These are phyloP conservation scores for Amphiprion ocellaris DNA, from an alignment of 2,113 vertebrate species.

Conservation along the genomic window DNA sequence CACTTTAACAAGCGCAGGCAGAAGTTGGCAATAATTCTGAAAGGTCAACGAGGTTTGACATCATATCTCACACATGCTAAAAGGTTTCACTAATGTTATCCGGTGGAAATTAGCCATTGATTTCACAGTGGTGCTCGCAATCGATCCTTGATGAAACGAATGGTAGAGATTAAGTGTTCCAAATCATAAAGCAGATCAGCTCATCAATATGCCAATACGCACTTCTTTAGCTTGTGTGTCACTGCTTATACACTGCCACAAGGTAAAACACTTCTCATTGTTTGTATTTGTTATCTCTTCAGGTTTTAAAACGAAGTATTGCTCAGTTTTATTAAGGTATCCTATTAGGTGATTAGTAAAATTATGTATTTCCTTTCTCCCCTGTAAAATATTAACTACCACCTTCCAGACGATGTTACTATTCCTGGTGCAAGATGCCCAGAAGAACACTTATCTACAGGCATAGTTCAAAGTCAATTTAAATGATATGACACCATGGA, in stretches of 20 bases:
- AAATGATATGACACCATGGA: neutral
- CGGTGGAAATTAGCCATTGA: slow-evolving; percentile 79
- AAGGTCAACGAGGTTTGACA: slow-evolving; percentile 52
- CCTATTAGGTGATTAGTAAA: neutral
- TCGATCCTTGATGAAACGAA: slow-evolving; percentile 75
- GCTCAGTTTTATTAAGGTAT: neutral
- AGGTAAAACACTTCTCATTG: neutral
- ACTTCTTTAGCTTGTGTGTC: slow-evolving; percentile 36
- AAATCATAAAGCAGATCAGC: slow-evolving; percentile 77
- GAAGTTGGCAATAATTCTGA: slow-evolving; percentile 34
- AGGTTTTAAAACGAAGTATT: neutral
- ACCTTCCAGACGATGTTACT: neutral
- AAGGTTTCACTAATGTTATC: slow-evolving; percentile 76
- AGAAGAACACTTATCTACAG: neutral
- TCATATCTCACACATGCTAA: slow-evolving; percentile 63
- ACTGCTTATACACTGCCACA: neutral
- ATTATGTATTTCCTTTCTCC: no score
- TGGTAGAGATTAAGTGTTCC: slow-evolving; percentile 71
- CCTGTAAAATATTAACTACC: neutral
- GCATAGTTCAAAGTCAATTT: neutral
- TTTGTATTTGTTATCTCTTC: neutral
- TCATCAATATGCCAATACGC: slow-evolving; percentile 63
- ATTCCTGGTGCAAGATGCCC: neutral
- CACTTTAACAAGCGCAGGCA: slow-evolving; percentile 31
- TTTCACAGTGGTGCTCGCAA: slow-evolving; percentile 63